A percentile compares a stretch with the other conserved stretches of the same genome.
phyloP scores from a whole-genome alignment of 2,797 vertebrate genomes.

The Acanthurus lineatus region DNA sequence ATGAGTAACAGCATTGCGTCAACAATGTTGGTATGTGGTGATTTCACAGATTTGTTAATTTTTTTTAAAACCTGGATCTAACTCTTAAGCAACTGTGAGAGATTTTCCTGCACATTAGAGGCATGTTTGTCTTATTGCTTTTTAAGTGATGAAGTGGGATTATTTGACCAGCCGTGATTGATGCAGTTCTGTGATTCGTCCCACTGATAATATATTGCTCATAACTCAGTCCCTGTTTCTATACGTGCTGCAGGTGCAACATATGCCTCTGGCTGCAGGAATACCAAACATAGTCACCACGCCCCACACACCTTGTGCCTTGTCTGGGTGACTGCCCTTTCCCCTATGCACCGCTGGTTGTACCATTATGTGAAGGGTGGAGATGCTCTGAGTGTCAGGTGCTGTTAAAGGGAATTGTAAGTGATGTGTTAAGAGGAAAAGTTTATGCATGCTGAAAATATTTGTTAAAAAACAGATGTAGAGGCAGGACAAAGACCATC shows the following conservation, averaged over 20 bases:
- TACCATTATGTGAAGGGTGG: slow-evolving; percentile 30
- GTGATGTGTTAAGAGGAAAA: background rate
- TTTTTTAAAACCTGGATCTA: slow-evolving; percentile 4
- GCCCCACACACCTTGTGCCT: slow-evolving; percentile 59
- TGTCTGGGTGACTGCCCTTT: slow-evolving; percentile 55
- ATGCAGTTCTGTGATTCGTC: slow-evolving; percentile 35
- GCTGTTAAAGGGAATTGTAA: background rate
- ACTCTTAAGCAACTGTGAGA: background rate
- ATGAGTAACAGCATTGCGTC: background rate
- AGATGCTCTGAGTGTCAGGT: slow-evolving; percentile 44
- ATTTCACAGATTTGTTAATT: background rate
- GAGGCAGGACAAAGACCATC: background rate
- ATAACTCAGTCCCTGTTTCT: slow-evolving; percentile 43
- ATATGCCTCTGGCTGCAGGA: slow-evolving; percentile 50
- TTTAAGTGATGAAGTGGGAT: background rate
- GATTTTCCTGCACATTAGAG: too few species aligned
- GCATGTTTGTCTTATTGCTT: background rate
- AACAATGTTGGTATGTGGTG: background rate
- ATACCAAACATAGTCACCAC: slow-evolving; percentile 62
- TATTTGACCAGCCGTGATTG: slow-evolving; percentile 33
- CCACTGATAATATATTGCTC: slow-evolving; percentile 25
- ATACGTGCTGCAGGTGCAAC: slow-evolving; percentile 57
- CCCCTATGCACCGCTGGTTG: slow-evolving; percentile 51
- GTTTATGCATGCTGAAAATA: slow-evolving; percentile 1
- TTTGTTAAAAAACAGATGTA: background rate